Base-by-base conservation (phyloP, 1,140 invertebrate species). In the Coenobita brevimanus region DNA sequence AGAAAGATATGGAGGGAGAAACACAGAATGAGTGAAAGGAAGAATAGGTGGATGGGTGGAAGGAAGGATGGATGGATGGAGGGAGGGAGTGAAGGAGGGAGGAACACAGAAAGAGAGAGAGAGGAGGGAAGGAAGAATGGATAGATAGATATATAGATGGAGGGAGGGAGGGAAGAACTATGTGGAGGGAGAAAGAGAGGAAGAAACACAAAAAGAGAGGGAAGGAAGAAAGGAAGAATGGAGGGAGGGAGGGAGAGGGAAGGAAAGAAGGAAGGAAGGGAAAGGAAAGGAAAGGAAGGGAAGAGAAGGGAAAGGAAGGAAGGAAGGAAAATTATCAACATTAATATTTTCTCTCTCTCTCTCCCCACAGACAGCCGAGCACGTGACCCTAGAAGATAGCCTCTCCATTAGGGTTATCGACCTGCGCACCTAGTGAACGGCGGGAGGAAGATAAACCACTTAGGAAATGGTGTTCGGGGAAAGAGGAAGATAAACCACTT, bases 371-470 rank as follows among this genome's bases (percentile, higher is more conserved):
- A 60, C 71, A 36, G 85, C 85, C 17, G 62, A 64, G 21, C 85
- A 88, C 38, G 85, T 88, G 27, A 54, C 67, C 21, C 36, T 88
- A 21, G 85, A 88, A 13, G 38, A 67, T 3, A 81, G 33, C 36
- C 46, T 88, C 6, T 15, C 67, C 43, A 81, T 88, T 50, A 27
- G 57, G 27, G 85, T 88, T 38, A 81, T 88, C 30, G 85, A 88
- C 36, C 76, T 88, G 13, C 54, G 85, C 27, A 71, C 30, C 17
- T 79, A 79, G 50, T 38, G 15, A 50, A 50, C 46, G 17, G 46
- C 46, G 17, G 46, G 46, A 50, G 6, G n/a, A n/a, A n/a, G n/a
- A n/a, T n/a, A n/a, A n/a, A n/a, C n/a, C n/a, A n/a, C n/a, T n/a
- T n/a, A n/a, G n/a, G n/a, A n/a, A n/a, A n/a, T n/a, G n/a, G n/a